Conservation (phyloP, 92 coral and sea anemone species). For the Umimayanthus chanpuru region DNA sequence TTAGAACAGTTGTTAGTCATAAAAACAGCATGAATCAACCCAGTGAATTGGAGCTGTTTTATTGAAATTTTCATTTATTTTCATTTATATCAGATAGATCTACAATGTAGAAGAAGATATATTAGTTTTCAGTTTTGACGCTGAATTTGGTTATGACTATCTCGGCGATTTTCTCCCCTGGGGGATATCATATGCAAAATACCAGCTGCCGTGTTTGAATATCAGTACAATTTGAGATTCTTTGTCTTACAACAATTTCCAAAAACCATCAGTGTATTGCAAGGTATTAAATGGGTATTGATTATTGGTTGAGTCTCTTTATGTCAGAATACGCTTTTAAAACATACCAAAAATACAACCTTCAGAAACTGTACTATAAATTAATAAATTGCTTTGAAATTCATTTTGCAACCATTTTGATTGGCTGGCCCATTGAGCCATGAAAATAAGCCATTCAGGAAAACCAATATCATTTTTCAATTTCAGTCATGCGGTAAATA, state of each 20-base stretch:
- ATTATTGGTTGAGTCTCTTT: background rate
- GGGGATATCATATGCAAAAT: slow-evolving; percentile 10
- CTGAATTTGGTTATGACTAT: background rate
- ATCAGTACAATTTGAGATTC: background rate
- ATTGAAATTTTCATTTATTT: background rate
- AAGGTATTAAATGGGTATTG: background rate
- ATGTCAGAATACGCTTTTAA: background rate
- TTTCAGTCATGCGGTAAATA: background rate
- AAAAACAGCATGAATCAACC: background rate
- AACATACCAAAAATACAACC: background rate
- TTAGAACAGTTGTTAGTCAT: background rate
- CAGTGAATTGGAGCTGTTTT: background rate
- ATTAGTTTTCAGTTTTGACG: background rate
- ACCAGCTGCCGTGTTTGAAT: slow-evolving; percentile 31
- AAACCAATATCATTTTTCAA: slow-evolving; percentile 14
- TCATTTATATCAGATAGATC: no score
- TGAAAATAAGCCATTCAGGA: background rate
- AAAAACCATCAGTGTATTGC: background rate
- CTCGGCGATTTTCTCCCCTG: background rate
- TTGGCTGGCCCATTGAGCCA: slow-evolving; percentile 16
- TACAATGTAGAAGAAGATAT: background rate
- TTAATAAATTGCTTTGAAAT: background rate
- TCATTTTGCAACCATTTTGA: slow-evolving; percentile 12
- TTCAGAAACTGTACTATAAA: slow-evolving; percentile 1
- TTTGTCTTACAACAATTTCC: no score